Evolutionary conservation across 2,888 invertebrate genomes (phyloP), one percentile per base, ranked within the genome.

Genomic region (Drosophila rubida): DNA sequence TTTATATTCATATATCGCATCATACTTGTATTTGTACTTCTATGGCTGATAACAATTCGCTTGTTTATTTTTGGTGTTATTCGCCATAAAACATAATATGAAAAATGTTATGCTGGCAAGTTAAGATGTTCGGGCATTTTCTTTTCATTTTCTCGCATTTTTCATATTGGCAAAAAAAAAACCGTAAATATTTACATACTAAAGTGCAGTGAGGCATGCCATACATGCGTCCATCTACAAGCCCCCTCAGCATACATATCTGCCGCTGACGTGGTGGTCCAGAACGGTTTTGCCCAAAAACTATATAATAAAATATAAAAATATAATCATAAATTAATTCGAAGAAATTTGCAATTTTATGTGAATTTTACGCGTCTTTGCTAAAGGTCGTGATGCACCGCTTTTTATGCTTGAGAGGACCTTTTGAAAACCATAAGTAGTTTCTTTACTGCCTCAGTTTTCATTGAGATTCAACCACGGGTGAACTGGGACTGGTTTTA

Each of bases 311-410:
- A 77, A 73, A 74, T 25, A 57, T 62, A 75, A 82, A 76, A 73
- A 74, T 27, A 57, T 62, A 75, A 82, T 69, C 72, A 72, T 61
- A 79, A 72, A 75, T 67, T 66, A 72, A 68, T 72, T 59, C 59
- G 37, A 58, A 61, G 66, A 49, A 51, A 65, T 68, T 67, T 54
- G 44, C 39, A 49, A 58, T 75, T 69, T 69, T 48, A 61, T 75
- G 69, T 53, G 75, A 42, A 59, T 69, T 67, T 67, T 60, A 65
- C 35, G 65, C 48, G 53, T 51, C 25, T 27, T 19, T 16, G 23
- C 14, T 2, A 9, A 19, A 39, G 46, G 35, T 37, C 7, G 32
- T n/a, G n/a, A 16, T 19, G 8, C 19, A n/a, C 9, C n/a, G 7
- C 30, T 35, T 35, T 45, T 64, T 44, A 60, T 57, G 70, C n/a